A percentile compares a stretch with the other conserved stretches of the same genome.
These are phyloP conservation scores for Morelia viridis DNA, from an alignment of 2,797 vertebrate genomes.

Conservation along the genomic window DNA sequence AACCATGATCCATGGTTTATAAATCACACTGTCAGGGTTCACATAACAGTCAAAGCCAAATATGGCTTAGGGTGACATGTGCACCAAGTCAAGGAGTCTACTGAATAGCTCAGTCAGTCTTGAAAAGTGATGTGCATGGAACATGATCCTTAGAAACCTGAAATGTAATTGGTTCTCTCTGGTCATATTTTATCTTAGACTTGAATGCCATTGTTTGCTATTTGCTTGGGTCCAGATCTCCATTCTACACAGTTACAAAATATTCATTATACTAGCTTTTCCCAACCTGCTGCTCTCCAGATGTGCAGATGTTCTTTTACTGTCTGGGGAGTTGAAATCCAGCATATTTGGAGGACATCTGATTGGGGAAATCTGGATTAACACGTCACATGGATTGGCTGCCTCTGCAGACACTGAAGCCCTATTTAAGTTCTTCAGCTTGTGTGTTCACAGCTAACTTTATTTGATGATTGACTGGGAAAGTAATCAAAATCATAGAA, in stretches of 20 bases:
- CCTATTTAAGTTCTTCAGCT: conserved; percentile 53
- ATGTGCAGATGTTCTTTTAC: background rate
- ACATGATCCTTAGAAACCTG: background rate
- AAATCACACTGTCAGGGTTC: background rate
- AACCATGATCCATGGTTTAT: background rate
- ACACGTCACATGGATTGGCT: background rate
- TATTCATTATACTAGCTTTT: background rate
- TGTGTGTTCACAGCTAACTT: conserved; percentile 55
- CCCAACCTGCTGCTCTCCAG: background rate
- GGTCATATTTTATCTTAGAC: background rate
- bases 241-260: background rate
- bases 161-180: background rate
- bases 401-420: conserved; percentile 26
- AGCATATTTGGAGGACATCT: background rate
- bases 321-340: background rate
- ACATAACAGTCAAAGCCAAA: background rate
- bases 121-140: background rate
- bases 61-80: background rate
- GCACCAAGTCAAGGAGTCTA: background rate
- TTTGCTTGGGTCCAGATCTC: background rate
- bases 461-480: conserved; percentile 48
- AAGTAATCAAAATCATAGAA: conserved; percentile 51
- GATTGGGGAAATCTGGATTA: background rate
- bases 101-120: background rate
- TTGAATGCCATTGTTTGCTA: background rate